Conservation (phyloP, 2,888 invertebrate species). For the Pseudoips prasinana region DNA sequence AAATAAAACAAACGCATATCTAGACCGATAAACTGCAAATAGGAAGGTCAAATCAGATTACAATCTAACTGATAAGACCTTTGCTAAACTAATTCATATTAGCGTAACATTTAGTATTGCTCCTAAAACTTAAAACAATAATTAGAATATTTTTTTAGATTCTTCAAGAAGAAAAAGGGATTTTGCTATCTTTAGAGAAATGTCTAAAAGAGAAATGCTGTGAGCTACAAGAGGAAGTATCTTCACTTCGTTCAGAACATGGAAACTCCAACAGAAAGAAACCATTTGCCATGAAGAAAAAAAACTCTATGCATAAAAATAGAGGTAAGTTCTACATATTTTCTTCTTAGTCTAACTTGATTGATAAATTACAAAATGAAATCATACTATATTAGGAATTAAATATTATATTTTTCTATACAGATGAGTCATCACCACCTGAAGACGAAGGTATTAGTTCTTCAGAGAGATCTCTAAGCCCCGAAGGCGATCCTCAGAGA, state of each 20-base stretch:
- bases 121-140: too few species aligned
- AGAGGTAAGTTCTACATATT: slow-evolving; percentile 56
- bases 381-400: too few species aligned
- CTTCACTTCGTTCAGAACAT: slow-evolving; percentile 80
- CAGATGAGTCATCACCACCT: slow-evolving; percentile 87
- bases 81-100: too few species aligned
- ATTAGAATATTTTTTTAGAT: slow-evolving; percentile 68
- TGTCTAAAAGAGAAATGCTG: slow-evolving; percentile 89
- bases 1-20: too few species aligned
- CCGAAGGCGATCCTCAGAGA: slow-evolving; percentile 84
- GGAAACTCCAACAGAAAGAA: slow-evolving; percentile 74
- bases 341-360: background rate
- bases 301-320: slow-evolving; percentile 63
- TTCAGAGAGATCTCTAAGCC: slow-evolving; percentile 89
- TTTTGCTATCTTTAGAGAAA: slow-evolving; percentile 87
- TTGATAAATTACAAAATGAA: slow-evolving; percentile 1
- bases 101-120: too few species aligned
- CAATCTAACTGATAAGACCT: too few species aligned
- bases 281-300: slow-evolving; percentile 76
- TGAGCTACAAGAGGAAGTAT: slow-evolving; percentile 87
- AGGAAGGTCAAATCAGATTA: too few species aligned
- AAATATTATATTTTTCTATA: slow-evolving; percentile 2
- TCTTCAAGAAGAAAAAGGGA: slow-evolving; percentile 89
- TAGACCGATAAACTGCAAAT: too few species aligned
- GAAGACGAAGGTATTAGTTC: slow-evolving; percentile 95